Percentiles rank a stretch among this genome's conserved stretches.
These are phyloP conservation scores for Siniperca knerii DNA, from an alignment of 2,113 vertebrate genomes.

Conservation along the genomic window DNA sequence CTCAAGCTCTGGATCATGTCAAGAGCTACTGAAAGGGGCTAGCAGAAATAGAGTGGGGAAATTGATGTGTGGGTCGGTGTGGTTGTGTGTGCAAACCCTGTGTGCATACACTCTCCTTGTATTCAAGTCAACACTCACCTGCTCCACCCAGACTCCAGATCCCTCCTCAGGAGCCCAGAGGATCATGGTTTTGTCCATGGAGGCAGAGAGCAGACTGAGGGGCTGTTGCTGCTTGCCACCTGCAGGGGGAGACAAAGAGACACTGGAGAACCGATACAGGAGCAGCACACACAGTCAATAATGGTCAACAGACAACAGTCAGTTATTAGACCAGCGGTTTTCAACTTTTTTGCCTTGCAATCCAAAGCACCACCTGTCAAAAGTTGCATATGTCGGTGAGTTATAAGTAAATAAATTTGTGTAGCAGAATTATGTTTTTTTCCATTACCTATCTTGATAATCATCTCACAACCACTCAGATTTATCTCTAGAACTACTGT, in stretches of 20 bases:
- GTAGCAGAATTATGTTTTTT: background rate
- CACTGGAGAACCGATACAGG: background rate
- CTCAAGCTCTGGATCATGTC: constrained; percentile 49
- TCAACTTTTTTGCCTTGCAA: background rate
- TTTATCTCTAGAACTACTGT: background rate
- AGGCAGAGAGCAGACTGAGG: constrained; percentile 92
- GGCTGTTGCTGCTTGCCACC: constrained; percentile 89
- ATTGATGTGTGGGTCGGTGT: background rate
- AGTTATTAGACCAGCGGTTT: background rate
- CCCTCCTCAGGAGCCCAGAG: constrained; percentile 96
- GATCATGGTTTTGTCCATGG: constrained; percentile 99
- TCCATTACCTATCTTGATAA: background rate
- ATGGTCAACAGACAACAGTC: background rate
- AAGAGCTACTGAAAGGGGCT: constrained; percentile 41
- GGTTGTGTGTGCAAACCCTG: background rate
- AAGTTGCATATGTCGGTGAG: background rate
- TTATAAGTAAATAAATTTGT: too few species aligned
- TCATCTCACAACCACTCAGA: background rate
- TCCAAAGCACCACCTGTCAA: background rate
- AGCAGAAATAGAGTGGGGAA: constrained; percentile 18
- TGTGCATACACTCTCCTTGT: background rate
- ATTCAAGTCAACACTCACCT: constrained; percentile 84
- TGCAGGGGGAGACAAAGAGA: constrained; percentile 82
- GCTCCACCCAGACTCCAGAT: constrained; percentile 95
- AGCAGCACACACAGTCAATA: background rate